phyloP scores from a whole-genome alignment of 2,113 vertebrate species.

The Lates calcarifer region DNA sequence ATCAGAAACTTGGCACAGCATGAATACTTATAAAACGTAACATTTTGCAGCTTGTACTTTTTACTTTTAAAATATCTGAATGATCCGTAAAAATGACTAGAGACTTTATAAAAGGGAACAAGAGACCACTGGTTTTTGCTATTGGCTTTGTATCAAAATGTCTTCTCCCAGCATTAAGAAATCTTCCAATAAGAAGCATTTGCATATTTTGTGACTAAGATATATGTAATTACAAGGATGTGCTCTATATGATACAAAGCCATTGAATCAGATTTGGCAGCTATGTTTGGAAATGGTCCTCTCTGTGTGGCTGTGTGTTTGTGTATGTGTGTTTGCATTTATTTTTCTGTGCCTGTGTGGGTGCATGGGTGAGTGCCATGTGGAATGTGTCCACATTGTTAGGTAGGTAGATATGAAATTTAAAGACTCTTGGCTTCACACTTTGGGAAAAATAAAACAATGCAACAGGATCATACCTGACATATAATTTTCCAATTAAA shows the following conservation, averaged over 20 bases:
- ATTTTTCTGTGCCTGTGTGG: conserved; percentile 45
- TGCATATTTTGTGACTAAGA: conserved; percentile 55
- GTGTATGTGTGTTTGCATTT: conserved; percentile 34
- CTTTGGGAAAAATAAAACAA: conserved; percentile 27
- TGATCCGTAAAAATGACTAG: conserved; percentile 71
- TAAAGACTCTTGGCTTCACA: conserved; percentile 19
- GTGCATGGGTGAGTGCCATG: conserved; percentile 49
- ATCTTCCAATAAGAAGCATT: conserved; percentile 36
- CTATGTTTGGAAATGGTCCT: conserved; percentile 20
- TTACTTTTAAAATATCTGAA: conserved; percentile 74
- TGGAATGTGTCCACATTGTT: conserved; percentile 54
- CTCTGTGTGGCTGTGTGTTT: conserved; percentile 32
- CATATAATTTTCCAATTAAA: conserved; percentile 3
- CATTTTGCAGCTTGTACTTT: conserved; percentile 71
- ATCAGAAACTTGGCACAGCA: conserved; percentile 78
- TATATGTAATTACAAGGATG: conserved; percentile 58
- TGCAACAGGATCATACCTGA: conserved; percentile 18
- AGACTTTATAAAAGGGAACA: conserved; percentile 67
- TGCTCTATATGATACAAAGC: conserved; percentile 36
- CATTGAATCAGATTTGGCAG: conserved; percentile 51
- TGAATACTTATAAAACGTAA: conserved; percentile 72
- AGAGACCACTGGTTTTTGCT: conserved; percentile 33
- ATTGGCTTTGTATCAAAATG: conserved; percentile 54
- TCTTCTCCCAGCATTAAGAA: conserved; percentile 39
- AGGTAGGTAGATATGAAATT: conserved; percentile 41